A percentile compares a stretch with the other conserved stretches of the same genome.
Conservation (phyloP, 2,888 invertebrate species). For the Tinea trinotella region DNA sequence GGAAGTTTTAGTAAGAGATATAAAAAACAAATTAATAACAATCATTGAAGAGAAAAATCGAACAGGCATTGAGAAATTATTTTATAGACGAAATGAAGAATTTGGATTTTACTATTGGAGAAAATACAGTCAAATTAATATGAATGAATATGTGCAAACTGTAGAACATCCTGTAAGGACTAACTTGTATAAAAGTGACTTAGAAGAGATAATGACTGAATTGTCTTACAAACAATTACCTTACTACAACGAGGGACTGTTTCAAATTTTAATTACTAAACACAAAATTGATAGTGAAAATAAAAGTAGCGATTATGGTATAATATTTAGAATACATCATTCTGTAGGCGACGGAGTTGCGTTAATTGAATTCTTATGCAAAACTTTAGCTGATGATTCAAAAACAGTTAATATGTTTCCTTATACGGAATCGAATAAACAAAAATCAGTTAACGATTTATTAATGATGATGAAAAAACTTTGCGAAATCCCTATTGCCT, state of each 20-base stretch:
- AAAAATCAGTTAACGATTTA: constrained; percentile 27
- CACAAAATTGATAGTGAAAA: constrained; percentile 31
- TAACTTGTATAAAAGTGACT: constrained; percentile 33
- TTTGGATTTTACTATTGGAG: constrained; percentile 70
- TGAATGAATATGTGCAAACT: constrained; percentile 55
- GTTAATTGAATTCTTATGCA: constrained; percentile 56
- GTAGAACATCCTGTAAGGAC: constrained; percentile 38
- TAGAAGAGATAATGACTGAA: constrained; percentile 47
- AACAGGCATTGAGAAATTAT: constrained; percentile 43
- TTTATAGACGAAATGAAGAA: constrained; percentile 48
- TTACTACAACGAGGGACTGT: constrained; percentile 52
- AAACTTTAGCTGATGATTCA: constrained; percentile 49
- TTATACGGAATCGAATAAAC: constrained; percentile 27
- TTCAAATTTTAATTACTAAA: constrained; percentile 62
- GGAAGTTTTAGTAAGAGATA: constrained; percentile 29
- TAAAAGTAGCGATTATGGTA: constrained; percentile 38
- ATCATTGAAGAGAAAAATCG: constrained; percentile 26
- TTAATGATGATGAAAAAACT: constrained; percentile 34
- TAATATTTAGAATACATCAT: constrained; percentile 70
- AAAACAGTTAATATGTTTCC: constrained; percentile 29
- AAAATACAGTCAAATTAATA: constrained; percentile 37
- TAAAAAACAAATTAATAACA: constrained; percentile 34
- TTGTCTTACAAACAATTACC: constrained; percentile 53
- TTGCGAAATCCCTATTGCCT: constrained; percentile 35
- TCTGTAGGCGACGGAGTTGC: constrained; percentile 68